Conservation (phyloP, 1,140 invertebrate genomes). For the Drosophila eugracilis region DNA sequence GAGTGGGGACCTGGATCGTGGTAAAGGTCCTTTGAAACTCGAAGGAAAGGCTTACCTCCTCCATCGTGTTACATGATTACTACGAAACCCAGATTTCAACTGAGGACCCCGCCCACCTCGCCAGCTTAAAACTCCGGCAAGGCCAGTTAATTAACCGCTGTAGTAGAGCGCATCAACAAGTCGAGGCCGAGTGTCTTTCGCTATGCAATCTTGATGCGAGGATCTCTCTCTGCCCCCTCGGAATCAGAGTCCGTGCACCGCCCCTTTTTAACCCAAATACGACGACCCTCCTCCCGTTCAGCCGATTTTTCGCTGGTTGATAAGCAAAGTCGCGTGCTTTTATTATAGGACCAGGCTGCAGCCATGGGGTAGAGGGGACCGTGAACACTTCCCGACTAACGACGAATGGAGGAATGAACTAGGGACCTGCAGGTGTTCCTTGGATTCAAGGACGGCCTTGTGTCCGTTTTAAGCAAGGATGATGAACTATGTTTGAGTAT, state of each 20-base stretch:
- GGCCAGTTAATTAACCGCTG: constrained; percentile 49
- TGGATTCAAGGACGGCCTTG: no score
- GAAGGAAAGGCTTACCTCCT: no score
- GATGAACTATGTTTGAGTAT: no score
- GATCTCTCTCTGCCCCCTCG: constrained; percentile 25
- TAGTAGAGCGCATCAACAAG: constrained; percentile 66
- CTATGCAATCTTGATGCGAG: constrained; percentile 40
- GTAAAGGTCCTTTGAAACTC: no score
- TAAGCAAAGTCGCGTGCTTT: constrained; percentile 59
- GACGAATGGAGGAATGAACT: background rate
- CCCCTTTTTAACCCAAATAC: constrained; percentile 79
- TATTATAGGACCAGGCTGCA: constrained; percentile 47
- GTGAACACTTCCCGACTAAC: constrained; percentile 24
- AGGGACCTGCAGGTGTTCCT: no score
- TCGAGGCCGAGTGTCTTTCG: constrained; percentile 16
- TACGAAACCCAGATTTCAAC: no score
- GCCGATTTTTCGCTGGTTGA: constrained; percentile 59
- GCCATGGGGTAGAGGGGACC: constrained; percentile 8
- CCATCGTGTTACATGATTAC: no score
- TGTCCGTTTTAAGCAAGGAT: no score
- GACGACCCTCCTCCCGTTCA: constrained; percentile 32
- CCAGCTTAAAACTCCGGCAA: no score
- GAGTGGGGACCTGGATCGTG: no score
- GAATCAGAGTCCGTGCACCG: constrained; percentile 75
- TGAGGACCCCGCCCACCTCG: no score